Evolutionary conservation across 1,140 invertebrate species (phyloP).

Genomic region (Drosophila funebris): DNA sequence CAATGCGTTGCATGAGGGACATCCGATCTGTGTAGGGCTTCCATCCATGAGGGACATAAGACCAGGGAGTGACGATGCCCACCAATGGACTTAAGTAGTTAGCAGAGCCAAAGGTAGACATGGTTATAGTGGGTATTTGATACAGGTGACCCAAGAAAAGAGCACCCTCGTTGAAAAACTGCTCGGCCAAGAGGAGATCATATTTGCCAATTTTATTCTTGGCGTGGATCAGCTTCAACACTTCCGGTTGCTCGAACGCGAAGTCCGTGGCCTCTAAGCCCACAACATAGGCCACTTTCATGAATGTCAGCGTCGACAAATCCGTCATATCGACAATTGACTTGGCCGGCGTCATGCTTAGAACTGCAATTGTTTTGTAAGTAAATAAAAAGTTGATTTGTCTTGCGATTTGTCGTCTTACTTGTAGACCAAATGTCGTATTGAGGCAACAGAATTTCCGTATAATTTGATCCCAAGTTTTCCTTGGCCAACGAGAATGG

Average conservation of each 20-base stretch:
- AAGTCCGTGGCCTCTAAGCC: slow-evolving; percentile 67
- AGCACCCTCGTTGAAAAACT: slow-evolving; percentile 83
- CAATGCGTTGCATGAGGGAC: slow-evolving; percentile 77
- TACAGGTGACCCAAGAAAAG: slow-evolving; percentile 82
- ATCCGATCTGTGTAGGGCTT: slow-evolving; percentile 68
- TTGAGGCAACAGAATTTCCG: slow-evolving; percentile 56
- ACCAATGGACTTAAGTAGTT: slow-evolving; percentile 72
- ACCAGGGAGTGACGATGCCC: slow-evolving; percentile 72
- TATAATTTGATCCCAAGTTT: slow-evolving; percentile 66
- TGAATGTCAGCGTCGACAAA: slow-evolving; percentile 9
- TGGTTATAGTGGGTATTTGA: slow-evolving; percentile 75
- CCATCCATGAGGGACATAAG: slow-evolving; percentile 53
- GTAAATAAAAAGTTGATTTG: not conserved
- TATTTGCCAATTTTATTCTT: slow-evolving; percentile 74
- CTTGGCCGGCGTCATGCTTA: slow-evolving; percentile 10
- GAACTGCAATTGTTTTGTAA: slow-evolving; percentile 19
- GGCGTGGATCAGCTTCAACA: slow-evolving; percentile 77
- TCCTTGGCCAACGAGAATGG: slow-evolving; percentile 57
- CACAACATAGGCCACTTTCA: slow-evolving; percentile 24
- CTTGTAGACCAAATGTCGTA: slow-evolving; percentile 57
- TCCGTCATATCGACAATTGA: slow-evolving; percentile 58
- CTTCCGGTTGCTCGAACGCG: slow-evolving; percentile 70
- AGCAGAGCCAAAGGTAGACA: slow-evolving; percentile 70
- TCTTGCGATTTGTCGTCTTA: not conserved
- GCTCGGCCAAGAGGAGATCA: slow-evolving; percentile 83